Conservation (phyloP, 1,140 invertebrate genomes). For the Zophobas atratus region DNA sequence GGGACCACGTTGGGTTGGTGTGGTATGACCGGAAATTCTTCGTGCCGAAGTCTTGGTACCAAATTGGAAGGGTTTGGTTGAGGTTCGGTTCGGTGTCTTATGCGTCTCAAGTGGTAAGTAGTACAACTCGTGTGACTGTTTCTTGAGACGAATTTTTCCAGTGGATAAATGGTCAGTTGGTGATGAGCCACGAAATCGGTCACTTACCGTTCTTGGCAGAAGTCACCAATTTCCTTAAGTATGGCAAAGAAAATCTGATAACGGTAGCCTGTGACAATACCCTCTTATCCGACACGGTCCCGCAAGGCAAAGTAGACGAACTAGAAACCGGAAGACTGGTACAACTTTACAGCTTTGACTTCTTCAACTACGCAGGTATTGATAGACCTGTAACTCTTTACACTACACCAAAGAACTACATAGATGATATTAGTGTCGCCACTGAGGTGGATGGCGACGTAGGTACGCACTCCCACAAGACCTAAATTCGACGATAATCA, state of each 20-base stretch:
- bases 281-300: conserved; percentile 85
- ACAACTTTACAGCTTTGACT: conserved; percentile 94
- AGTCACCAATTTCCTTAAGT: conserved; percentile 79
- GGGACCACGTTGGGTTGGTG: conserved; percentile 94
- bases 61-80: conserved; percentile 80
- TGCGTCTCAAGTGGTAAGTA: conserved; percentile 86
- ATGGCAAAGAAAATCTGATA: conserved; percentile 82
- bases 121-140: conserved; percentile 5
- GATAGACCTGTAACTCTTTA: conserved; percentile 92
- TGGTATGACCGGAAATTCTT: conserved; percentile 91
- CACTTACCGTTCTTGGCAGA: conserved; percentile 96
- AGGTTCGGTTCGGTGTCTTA: conserved; percentile 93
- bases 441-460: conserved; percentile 77
- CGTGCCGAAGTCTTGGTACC: conserved; percentile 80
- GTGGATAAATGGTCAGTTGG: conserved; percentile 91
- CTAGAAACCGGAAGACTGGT: conserved; percentile 70
- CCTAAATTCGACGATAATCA: not conserved
- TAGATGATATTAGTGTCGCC: conserved; percentile 88
- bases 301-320: conserved; percentile 82
- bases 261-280: conserved; percentile 97
- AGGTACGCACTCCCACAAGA: conserved; percentile 29
- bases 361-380: conserved; percentile 98
- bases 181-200: conserved; percentile 91
- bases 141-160: conserved; percentile 66
- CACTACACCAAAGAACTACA: conserved; percentile 84